Percentiles rank a stretch among this genome's conserved stretches.
Conservation (phyloP, 2,113 vertebrate species). For the Acanthochromis polyacanthus region DNA sequence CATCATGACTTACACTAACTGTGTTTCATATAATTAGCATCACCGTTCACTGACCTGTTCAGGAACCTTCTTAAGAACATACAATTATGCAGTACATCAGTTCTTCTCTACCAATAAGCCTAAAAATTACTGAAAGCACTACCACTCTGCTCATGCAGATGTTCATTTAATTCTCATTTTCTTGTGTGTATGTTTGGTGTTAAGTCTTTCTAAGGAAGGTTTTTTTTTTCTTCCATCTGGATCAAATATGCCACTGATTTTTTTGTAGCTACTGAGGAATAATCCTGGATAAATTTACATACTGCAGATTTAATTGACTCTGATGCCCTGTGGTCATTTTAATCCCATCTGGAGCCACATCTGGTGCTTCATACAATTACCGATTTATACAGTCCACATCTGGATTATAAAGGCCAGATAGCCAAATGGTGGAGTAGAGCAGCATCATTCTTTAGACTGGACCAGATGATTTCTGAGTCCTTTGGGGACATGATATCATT, state of each 20-base stretch:
- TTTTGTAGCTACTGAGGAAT: neutral
- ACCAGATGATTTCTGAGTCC: conserved; percentile 27
- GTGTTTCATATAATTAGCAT: neutral
- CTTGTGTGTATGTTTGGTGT: neutral
- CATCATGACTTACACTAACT: neutral
- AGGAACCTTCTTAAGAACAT: neutral
- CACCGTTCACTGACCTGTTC: neutral
- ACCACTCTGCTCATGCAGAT: neutral
- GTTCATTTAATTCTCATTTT: neutral
- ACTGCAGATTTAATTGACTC: conserved; percentile 36
- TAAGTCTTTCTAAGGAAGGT: neutral
- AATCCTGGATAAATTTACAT: conserved; percentile 18
- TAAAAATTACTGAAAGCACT: neutral
- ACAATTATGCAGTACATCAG: neutral
- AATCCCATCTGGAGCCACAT: conserved; percentile 69
- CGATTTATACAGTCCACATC: conserved; percentile 36
- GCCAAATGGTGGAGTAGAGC: conserved; percentile 11
- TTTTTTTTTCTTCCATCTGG: conserved; percentile 15
- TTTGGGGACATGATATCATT: conserved; percentile 10
- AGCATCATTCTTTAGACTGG: conserved; percentile 29
- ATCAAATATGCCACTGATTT: neutral
- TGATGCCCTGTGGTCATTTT: conserved; percentile 30
- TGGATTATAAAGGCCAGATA: conserved; percentile 47
- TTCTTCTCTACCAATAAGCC: neutral
- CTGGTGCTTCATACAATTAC: conserved; percentile 65